phyloP scores from a whole-genome alignment of 2,113 vertebrate genomes.

The Clarias magur region DNA sequence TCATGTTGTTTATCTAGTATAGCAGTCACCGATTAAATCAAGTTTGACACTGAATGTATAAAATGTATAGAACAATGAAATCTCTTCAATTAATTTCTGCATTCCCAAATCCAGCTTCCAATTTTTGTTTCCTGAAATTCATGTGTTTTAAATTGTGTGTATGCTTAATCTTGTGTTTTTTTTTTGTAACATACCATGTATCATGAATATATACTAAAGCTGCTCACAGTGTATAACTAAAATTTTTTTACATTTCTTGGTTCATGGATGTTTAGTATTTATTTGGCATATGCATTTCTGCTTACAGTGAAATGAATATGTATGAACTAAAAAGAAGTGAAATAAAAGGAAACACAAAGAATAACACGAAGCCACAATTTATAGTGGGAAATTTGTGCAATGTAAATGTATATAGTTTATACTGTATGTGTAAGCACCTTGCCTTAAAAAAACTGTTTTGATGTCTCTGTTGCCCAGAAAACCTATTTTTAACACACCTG shows the following conservation, averaged over 20 bases:
- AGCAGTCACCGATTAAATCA: neutral
- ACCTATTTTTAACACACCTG: neutral
- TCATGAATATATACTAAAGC: neutral
- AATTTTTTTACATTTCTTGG: neutral
- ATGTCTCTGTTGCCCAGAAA: slow-evolving; percentile 55
- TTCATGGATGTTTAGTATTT: slow-evolving; percentile 38
- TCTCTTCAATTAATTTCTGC: neutral
- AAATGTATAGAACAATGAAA: neutral
- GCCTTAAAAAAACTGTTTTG: slow-evolving; percentile 45
- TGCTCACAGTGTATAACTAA: neutral
- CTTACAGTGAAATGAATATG: slow-evolving; percentile 19
- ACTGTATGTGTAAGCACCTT: slow-evolving; percentile 29
- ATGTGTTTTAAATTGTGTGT: neutral
- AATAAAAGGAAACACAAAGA: slow-evolving; percentile 8
- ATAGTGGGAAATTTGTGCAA: slow-evolving; percentile 53
- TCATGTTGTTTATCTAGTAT: neutral
- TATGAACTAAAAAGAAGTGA: neutral
- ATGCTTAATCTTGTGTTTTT: neutral
- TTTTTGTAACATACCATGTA: neutral
- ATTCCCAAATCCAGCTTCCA: neutral
- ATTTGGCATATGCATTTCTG: slow-evolving; percentile 38
- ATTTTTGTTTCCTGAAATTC: neutral
- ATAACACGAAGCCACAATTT: slow-evolving; percentile 44
- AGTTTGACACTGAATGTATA: slow-evolving; percentile 11
- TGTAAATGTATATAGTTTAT: slow-evolving; percentile 54